Conservation (phyloP, 1,140 invertebrate genomes). For the Drosophila erecta region DNA sequence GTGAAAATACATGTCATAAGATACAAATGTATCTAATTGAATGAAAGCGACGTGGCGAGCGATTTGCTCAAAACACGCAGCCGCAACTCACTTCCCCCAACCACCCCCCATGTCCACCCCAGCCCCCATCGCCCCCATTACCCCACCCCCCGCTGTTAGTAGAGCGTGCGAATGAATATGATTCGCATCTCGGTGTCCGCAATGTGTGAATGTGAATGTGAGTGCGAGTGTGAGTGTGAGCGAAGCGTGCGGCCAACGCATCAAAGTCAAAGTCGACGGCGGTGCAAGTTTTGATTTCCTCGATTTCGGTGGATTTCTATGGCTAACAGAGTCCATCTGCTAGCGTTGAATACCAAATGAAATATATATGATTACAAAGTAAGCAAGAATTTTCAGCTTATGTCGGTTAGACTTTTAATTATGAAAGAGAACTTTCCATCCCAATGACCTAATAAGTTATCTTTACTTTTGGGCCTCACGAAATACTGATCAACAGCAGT, state of each 20-base stretch:
- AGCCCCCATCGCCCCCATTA: not conserved
- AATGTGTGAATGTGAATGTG: conserved; percentile 14
- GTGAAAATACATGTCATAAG: conserved; percentile 83
- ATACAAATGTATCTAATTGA: conserved; percentile 83
- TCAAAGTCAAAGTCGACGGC: conserved; percentile 75
- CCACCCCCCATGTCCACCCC: not conserved
- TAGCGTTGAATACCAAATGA: not conserved
- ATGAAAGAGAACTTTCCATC: too few species aligned
- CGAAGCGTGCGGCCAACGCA: conserved; percentile 58
- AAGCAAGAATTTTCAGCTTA: too few species aligned
- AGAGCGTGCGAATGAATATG: conserved; percentile 61
- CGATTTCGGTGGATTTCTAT: conserved; percentile 35
- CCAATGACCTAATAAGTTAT: too few species aligned
- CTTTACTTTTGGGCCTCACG: not conserved
- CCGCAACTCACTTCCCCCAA: not conserved
- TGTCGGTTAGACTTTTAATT: too few species aligned
- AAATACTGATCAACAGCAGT: not conserved
- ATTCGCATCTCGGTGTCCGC: conserved; percentile 33
- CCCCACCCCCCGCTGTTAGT: conserved; percentile 26
- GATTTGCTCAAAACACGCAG: conserved; percentile 77
- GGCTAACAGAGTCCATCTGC: conserved; percentile 8
- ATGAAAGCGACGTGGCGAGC: conserved; percentile 64
- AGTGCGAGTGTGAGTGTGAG: conserved; percentile 7
- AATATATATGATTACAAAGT: too few species aligned
- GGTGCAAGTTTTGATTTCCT: conserved; percentile 51